Base-by-base conservation (phyloP, 2,888 invertebrate genomes). In the Pollenia labialis region DNA sequence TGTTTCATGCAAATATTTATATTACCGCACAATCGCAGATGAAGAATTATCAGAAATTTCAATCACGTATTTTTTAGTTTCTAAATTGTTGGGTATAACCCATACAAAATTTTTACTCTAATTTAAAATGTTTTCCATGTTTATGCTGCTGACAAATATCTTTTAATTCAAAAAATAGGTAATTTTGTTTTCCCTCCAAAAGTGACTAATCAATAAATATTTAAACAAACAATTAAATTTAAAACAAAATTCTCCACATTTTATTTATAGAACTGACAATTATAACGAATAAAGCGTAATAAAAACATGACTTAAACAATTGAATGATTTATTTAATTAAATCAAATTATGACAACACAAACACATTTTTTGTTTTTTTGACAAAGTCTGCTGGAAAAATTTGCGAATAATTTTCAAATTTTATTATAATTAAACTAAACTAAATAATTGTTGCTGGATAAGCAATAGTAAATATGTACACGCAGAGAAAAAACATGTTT, bases 301-400 rank as follows among this genome's bases (percentile, higher is more conserved):
- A 44, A 75, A 60, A 68, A 40, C 32, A 66, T 48, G 52, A 68
- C 10, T 42, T 50, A 58, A 74, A 60, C 72, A 74, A 81, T 9
- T 54, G 52, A 60, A 46, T 81, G 52, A 68, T 68, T 81, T 81
- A 46, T 81, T 81, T 60, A 81, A 75, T 74, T 74, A 18, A 69
- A 32, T 32, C 32, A 32, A 32, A 32, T 32, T 32, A 32, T 6
- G 32, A 6, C 32, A 32, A 32, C 32, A 32, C 32, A 32, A 32
- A 32, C 4, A 32, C 6, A 6, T 32, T 32, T 6, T 32, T 32
- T 32, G 4, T 32, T 32, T 32, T 32, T 32, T 32, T 32, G 6
- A 32, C 4, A 23, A 32, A 32, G 4, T 32, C 32, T 32, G 32
- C 6, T 32, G 32, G 32, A 32, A 32, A 32, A 32, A 32, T 32